These are phyloP conservation scores for Cantharis lateralis DNA, from an alignment of 2,888 invertebrate species.

Conservation along the genomic window DNA sequence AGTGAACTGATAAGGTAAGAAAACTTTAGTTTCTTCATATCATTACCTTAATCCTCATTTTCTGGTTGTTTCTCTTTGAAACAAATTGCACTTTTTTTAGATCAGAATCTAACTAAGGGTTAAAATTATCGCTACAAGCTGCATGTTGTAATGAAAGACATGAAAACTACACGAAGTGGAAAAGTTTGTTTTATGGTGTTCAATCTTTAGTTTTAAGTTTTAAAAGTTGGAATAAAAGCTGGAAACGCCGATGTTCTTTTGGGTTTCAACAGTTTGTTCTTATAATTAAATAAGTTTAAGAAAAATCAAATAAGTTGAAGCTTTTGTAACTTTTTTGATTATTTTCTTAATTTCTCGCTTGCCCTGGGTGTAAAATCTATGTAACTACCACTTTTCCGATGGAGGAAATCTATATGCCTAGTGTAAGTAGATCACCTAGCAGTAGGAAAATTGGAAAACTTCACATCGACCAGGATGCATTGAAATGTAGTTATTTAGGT, in stretches of 20 bases:
- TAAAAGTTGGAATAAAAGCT: background rate
- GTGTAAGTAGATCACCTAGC: background rate
- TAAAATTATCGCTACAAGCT: background rate
- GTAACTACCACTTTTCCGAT: background rate
- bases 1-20: too few relatives aligned
- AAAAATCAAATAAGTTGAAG: background rate
- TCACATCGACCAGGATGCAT: background rate
- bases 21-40: too few relatives aligned
- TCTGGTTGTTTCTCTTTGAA: background rate
- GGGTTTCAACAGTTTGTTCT: background rate
- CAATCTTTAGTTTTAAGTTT: background rate
- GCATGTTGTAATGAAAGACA: background rate
- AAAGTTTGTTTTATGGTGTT: background rate
- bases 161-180: background rate
- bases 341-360: background rate
- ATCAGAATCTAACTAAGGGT: background rate
- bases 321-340: background rate
- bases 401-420: background rate
- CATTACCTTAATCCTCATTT: too few relatives aligned
- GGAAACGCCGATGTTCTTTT: background rate
- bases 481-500: background rate
- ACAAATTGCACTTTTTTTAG: background rate
- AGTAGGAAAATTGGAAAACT: background rate
- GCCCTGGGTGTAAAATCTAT: too few relatives aligned
- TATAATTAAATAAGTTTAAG: background rate